Conservation (phyloP, 2,113 vertebrate genomes). For the Ameiurus melas region DNA sequence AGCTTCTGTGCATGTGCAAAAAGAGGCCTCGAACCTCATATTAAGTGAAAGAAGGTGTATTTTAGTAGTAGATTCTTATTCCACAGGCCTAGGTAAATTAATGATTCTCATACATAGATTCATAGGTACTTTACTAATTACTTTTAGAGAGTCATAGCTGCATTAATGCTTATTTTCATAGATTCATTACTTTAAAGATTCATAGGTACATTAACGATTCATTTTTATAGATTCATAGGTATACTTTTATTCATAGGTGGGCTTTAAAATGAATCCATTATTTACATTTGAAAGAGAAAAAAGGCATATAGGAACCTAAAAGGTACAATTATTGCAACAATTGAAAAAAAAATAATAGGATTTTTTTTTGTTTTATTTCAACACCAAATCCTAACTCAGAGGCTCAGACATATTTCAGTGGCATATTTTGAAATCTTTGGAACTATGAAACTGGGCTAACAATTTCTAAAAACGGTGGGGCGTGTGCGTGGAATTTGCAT, state of each 20-base stretch:
- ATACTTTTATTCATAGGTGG: too few species aligned
- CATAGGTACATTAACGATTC: not conserved
- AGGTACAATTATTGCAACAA: not conserved
- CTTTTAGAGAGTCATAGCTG: not conserved
- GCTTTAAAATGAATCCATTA: too few species aligned
- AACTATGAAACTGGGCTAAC: too few species aligned
- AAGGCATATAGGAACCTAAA: not conserved
- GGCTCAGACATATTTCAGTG: too few species aligned
- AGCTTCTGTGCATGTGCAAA: not conserved
- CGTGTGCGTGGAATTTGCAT: too few species aligned
- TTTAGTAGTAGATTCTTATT: not conserved
- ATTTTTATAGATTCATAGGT: not conserved
- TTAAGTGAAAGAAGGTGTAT: not conserved
- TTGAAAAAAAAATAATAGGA: too few species aligned
- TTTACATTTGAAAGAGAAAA: too few species aligned
- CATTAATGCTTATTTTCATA: not conserved
- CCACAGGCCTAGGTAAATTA: not conserved
- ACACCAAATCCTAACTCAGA: too few species aligned
- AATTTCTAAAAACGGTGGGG: too few species aligned
- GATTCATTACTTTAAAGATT: not conserved
- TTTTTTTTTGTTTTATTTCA: too few species aligned
- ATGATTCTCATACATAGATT: not conserved
- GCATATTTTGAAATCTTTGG: too few species aligned
- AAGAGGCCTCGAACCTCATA: not conserved
- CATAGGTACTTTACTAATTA: not conserved